phyloP scores from a whole-genome alignment of 2,113 vertebrate genomes.

The Phoenicopterus ruber region DNA sequence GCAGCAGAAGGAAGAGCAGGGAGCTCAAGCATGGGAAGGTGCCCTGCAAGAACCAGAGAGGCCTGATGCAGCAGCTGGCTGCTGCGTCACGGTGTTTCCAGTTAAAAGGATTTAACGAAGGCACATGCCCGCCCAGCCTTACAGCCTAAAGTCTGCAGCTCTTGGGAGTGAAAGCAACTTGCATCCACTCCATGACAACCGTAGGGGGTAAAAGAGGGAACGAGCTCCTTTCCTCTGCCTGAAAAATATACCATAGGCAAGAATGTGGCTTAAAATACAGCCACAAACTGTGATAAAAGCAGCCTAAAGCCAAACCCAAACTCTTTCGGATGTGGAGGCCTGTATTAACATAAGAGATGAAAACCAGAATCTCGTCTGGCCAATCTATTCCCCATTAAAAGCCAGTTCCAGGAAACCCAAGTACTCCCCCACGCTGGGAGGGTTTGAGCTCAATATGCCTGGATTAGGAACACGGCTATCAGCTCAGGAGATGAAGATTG shows the following conservation, averaged over 20 bases:
- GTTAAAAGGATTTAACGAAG: background rate
- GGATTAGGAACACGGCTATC: conserved; percentile 17
- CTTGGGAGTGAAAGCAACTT: background rate
- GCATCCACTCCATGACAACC: background rate
- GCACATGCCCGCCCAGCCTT: background rate
- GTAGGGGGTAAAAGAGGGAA: background rate
- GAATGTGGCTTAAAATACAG: background rate
- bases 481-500: conserved; percentile 34
- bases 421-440: conserved; percentile 16
- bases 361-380: conserved; percentile 54
- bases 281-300: background rate
- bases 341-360: conserved; percentile 40
- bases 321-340: background rate
- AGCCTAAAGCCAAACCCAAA: background rate
- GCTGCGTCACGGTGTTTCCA: background rate
- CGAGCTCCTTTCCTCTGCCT: background rate
- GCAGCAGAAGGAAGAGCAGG: background rate
- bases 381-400: conserved; percentile 45
- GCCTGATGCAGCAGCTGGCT: background rate
- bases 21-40: background rate
- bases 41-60: background rate
- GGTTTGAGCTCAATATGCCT: conserved; percentile 5
- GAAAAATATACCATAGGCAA: background rate
- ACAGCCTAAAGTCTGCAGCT: background rate
- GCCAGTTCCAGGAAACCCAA: conserved; percentile 34